Evolutionary conservation across 2,797 vertebrate species (phyloP).

Genomic region (Takifugu rubripes): DNA sequence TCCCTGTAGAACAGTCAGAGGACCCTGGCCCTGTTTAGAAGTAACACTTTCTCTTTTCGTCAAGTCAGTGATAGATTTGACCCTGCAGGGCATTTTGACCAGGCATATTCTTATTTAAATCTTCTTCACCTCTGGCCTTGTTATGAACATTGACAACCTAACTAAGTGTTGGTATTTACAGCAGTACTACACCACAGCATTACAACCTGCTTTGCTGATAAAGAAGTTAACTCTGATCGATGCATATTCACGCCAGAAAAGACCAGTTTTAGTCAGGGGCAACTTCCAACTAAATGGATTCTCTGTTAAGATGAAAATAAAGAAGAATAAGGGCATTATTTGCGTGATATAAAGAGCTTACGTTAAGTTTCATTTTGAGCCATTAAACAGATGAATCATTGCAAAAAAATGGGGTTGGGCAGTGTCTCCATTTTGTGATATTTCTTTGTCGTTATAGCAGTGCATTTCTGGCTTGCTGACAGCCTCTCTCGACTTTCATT

Average conservation of each 20-base stretch:
- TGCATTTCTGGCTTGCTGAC: conserved; percentile 62
- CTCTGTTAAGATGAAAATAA: conserved; percentile 3
- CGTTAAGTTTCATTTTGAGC: conserved; percentile 17
- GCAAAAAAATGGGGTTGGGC: conserved; percentile 36
- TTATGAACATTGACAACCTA: conserved; percentile 28
- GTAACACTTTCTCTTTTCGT: conserved; percentile 37
- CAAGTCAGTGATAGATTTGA: conserved; percentile 39
- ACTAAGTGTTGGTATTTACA: conserved; percentile 54
- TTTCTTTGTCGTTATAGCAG: conserved; percentile 54
- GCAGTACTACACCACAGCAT: conserved; percentile 49
- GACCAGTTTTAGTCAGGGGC: conserved; percentile 12
- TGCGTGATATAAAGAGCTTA: background rate
- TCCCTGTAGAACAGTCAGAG: conserved; percentile 45
- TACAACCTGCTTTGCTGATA: conserved; percentile 21
- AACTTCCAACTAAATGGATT: conserved; percentile 1
- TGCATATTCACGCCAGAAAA: conserved; percentile 20
- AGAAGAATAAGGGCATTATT: background rate
- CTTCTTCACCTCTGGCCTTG: conserved; percentile 8
- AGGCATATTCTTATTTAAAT: conserved; percentile 32
- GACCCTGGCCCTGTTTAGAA: conserved; percentile 39
- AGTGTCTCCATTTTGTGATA: conserved; percentile 69
- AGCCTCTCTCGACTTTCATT: conserved; percentile 65
- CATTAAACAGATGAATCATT: conserved; percentile 28
- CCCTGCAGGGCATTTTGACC: conserved; percentile 30
- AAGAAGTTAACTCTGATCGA: conserved; percentile 49